Evolutionary conservation across 2,888 invertebrate genomes (phyloP).

Genomic region (Blera fallax): DNA sequence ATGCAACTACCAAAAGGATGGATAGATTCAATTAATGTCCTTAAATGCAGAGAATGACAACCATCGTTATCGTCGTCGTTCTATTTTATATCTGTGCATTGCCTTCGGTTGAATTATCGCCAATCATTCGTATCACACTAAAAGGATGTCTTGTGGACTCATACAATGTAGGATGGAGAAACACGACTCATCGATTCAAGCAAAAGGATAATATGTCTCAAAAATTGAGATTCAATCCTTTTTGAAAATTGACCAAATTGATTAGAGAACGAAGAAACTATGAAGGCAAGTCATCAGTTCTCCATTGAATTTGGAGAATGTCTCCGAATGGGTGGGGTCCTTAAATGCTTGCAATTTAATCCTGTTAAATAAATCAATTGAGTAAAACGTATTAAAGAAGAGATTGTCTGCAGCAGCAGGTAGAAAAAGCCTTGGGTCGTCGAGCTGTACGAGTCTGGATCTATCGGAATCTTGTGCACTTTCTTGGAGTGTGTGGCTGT

Average conservation of each 20-base stretch:
- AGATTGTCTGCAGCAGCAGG: conserved; percentile 33
- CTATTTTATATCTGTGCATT: not conserved
- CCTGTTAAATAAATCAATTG: conserved; percentile 44
- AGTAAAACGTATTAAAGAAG: conserved; percentile 28
- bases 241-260: conserved; percentile 60
- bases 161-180: not conserved
- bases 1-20: not conserved
- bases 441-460: no score
- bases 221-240: conserved; percentile 64
- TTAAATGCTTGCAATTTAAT: conserved; percentile 44
- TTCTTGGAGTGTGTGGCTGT: no score
- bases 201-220: conserved; percentile 46
- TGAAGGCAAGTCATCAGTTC: conserved; percentile 1
- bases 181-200: conserved; percentile 33
- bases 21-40: conserved; percentile 65
- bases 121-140: conserved; percentile 56
- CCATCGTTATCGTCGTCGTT: not conserved
- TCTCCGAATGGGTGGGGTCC: not conserved
- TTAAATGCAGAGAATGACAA: conserved; percentile 26
- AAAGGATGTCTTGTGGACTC: conserved; percentile 13
- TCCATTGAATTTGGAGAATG: not conserved
- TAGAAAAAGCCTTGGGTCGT: not conserved
- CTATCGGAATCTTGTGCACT: no score
- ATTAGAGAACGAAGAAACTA: conserved; percentile 21
- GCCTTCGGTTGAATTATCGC: conserved; percentile 49